These are phyloP conservation scores for Hippocampus mohnikei DNA, from an alignment of 2,113 vertebrate genomes.

Conservation along the genomic window DNA sequence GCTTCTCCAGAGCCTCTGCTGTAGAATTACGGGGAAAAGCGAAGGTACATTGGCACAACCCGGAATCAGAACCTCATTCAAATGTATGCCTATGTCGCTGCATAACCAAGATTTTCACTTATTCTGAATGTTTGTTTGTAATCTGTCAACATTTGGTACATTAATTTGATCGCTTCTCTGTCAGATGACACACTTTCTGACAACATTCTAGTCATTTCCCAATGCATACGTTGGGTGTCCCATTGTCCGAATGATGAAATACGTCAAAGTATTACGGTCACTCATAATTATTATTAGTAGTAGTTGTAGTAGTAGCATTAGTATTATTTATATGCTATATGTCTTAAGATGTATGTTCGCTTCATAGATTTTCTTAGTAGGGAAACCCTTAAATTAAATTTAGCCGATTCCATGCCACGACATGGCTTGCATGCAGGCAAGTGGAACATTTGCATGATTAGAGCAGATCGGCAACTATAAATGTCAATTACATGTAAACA, in stretches of 20 bases:
- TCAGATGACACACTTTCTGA: accelerated
- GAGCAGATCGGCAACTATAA: background rate
- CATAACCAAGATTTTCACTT: background rate
- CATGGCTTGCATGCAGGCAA: background rate
- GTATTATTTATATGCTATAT: no score
- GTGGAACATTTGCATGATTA: background rate
- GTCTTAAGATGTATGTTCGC: background rate
- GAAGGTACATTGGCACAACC: conserved; percentile 77
- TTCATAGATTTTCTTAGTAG: background rate
- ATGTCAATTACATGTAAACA: background rate
- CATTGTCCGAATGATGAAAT: background rate
- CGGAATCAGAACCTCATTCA: conserved; percentile 2
- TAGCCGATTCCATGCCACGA: background rate
- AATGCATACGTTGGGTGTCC: background rate
- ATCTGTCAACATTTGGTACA: accelerated
- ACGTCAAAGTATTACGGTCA: no score
- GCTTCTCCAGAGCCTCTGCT: conserved; percentile 92
- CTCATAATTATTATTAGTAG: no score
- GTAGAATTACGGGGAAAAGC: conserved; percentile 89
- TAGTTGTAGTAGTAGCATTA: no score
- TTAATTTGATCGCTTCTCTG: conserved; percentile 9
- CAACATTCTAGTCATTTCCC: conserved; percentile 1
- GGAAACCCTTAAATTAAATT: background rate
- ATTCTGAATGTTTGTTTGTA: background rate
- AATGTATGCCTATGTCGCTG: accelerated